Conservation (phyloP, 2,797 vertebrate species). For the Poecilia wingei region DNA sequence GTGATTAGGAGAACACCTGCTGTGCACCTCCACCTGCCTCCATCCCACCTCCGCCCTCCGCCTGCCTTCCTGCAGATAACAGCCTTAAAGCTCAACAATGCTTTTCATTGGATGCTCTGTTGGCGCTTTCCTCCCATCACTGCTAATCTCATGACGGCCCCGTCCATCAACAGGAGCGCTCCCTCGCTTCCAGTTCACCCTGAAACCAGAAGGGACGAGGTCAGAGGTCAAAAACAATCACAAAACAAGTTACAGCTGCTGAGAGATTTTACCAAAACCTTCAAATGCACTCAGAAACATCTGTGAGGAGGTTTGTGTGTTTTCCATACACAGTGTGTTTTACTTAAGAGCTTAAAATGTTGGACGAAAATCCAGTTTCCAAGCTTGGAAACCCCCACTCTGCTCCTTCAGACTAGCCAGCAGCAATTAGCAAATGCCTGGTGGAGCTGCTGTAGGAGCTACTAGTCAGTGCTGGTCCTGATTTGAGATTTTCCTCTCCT, state of each 20-base stretch:
- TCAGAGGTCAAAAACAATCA: conserved; percentile 37
- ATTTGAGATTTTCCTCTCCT: too few species aligned
- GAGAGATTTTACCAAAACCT: neutral
- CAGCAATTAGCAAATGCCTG: neutral
- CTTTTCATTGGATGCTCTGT: conserved; percentile 36
- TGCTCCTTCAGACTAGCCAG: neutral
- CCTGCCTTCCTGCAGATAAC: conserved; percentile 69
- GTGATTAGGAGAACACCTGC: conserved; percentile 60
- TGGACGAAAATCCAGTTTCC: neutral
- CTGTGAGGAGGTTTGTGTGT: neutral
- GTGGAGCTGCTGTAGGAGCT: neutral
- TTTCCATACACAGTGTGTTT: too few species aligned
- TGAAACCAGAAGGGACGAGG: conserved; percentile 43
- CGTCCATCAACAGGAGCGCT: conserved; percentile 32
- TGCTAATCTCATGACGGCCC: conserved; percentile 51
- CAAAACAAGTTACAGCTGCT: neutral
- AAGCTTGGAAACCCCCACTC: neutral
- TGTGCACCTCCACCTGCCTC: conserved; percentile 48
- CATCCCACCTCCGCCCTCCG: neutral
- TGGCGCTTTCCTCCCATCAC: conserved; percentile 56
- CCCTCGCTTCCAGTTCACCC: conserved; percentile 49
- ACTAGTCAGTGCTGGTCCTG: neutral
- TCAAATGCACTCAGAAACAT: neutral
- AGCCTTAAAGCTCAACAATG: conserved; percentile 59
- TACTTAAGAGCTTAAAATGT: too few species aligned